phyloP scores from a whole-genome alignment of 2,113 vertebrate species.

The Hippotragus niger region DNA sequence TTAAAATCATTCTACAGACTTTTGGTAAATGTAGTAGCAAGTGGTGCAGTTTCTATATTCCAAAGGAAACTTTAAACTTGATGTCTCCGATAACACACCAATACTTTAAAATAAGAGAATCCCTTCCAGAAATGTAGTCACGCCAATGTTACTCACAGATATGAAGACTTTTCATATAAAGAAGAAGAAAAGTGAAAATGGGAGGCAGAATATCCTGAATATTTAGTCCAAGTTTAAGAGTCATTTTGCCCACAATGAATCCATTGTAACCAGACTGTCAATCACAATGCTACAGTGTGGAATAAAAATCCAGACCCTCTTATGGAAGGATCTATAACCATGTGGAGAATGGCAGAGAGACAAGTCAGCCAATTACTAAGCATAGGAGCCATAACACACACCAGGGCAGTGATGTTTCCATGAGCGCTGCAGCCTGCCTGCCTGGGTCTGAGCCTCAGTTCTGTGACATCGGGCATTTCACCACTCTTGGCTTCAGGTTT shows the following conservation, averaged over 20 bases:
- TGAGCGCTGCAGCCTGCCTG: neutral
- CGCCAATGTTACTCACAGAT: constrained; percentile 43
- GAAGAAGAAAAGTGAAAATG: constrained; percentile 23
- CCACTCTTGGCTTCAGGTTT: neutral
- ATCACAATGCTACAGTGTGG: neutral
- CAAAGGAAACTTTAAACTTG: constrained; percentile 44
- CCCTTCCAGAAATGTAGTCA: constrained; percentile 49
- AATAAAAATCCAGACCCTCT: neutral
- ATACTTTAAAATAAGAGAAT: constrained; percentile 46
- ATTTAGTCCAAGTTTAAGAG: constrained; percentile 28
- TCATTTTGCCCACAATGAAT: constrained; percentile 16
- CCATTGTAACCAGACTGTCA: neutral
- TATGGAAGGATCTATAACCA: neutral
- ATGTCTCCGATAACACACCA: constrained; percentile 45
- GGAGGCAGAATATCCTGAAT: neutral
- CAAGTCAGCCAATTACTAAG: neutral
- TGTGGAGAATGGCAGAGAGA: neutral
- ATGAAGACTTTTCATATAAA: constrained; percentile 37
- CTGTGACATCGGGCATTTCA: neutral
- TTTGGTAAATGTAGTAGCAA: constrained; percentile 29
- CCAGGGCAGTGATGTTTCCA: neutral
- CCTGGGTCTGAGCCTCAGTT: neutral
- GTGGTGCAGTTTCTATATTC: neutral
- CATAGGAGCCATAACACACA: neutral
- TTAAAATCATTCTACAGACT: neutral